Conservation (phyloP, 2,888 invertebrate genomes). For the Pollenia labialis region DNA sequence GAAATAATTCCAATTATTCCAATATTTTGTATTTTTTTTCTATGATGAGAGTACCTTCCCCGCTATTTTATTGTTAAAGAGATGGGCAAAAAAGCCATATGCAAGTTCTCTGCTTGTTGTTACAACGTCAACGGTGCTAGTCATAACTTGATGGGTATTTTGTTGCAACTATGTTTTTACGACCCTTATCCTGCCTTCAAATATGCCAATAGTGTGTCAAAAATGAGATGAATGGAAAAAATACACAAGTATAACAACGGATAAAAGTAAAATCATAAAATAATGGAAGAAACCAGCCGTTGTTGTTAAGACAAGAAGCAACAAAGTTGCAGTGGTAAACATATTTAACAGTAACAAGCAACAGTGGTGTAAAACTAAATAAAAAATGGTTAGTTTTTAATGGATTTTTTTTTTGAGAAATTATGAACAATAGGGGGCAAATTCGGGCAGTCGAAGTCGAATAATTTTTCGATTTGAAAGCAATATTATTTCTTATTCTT, state of each 20-base stretch:
- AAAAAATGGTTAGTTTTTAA: too few species aligned
- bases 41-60: constrained; percentile 1
- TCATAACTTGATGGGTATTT: constrained; percentile 66
- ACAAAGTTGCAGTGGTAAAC: constrained; percentile 41
- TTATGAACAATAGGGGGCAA: too few species aligned
- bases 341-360: constrained; percentile 1
- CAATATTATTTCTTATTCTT: too few species aligned
- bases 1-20: too few species aligned
- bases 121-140: constrained; percentile 41
- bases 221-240: constrained; percentile 2
- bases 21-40: too few species aligned
- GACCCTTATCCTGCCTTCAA: constrained; percentile 66
- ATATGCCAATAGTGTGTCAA: constrained; percentile 53
- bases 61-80: background rate
- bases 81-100: constrained; percentile 29
- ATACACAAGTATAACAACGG: background rate
- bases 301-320: constrained; percentile 56
- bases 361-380: too few species aligned
- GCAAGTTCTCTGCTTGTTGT: constrained; percentile 24
- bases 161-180: constrained; percentile 62
- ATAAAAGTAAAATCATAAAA: constrained; percentile 45
- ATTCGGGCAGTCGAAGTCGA: too few species aligned
- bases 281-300: constrained; percentile 44
- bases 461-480: too few species aligned
- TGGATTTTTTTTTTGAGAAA: too few species aligned